These are phyloP conservation scores for Xiphias gladius DNA, from an alignment of 2,113 vertebrate species.

Conservation along the genomic window DNA sequence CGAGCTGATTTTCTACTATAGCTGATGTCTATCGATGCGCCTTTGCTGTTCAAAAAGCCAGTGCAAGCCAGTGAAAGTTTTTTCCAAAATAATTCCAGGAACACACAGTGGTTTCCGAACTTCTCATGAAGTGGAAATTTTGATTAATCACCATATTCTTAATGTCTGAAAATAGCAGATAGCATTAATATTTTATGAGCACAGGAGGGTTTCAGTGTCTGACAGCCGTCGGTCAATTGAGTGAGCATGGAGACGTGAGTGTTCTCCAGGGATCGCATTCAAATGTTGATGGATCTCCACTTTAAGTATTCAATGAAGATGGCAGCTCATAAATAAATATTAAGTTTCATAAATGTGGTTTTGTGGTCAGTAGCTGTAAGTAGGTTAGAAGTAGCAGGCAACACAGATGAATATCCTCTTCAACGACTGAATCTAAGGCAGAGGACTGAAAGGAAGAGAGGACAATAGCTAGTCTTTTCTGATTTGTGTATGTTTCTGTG, in stretches of 20 bases:
- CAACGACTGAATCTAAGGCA: neutral
- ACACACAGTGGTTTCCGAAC: neutral
- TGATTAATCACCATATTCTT: neutral
- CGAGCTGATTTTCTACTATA: neutral
- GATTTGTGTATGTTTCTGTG: neutral
- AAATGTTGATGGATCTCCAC: constrained; percentile 22
- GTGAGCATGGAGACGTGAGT: neutral
- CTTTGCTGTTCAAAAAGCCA: neutral
- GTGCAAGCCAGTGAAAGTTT: too few species aligned
- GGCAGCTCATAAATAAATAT: constrained; percentile 7
- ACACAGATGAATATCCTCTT: neutral
- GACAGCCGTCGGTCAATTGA: constrained; percentile 33
- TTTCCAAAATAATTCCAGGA: neutral
- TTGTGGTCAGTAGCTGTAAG: neutral
- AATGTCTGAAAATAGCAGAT: constrained; percentile 32
- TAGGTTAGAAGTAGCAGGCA: neutral
- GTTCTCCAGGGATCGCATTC: constrained; percentile 28
- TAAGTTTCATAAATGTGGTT: neutral
- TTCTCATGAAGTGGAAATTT: neutral
- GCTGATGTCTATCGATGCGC: neutral
- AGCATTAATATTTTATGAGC: constrained; percentile 25
- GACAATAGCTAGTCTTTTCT: neutral
- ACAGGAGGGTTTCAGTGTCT: constrained; percentile 8
- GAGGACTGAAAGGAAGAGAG: neutral
- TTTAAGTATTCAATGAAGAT: neutral